Conservation (phyloP, 2,797 vertebrate genomes). For the Acrossocheilus wenchowensis region DNA sequence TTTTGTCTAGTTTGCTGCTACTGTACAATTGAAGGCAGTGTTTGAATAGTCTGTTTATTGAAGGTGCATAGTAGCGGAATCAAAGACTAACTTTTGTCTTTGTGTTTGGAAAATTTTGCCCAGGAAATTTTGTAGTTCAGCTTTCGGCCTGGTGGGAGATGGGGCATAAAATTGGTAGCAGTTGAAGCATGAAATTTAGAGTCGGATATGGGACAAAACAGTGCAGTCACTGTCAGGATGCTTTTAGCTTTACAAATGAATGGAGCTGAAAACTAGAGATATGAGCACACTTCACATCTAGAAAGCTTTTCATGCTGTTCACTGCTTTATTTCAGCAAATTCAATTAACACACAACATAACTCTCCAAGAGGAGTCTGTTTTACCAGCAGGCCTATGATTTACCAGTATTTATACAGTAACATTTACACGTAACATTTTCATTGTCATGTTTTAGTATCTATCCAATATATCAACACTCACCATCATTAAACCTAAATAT, state of each 20-base stretch:
- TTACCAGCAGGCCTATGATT: background rate
- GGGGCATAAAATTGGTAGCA: background rate
- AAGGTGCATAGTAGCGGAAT: background rate
- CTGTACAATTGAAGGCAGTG: background rate
- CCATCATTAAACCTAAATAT: background rate
- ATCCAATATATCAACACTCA: background rate
- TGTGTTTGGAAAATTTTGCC: background rate
- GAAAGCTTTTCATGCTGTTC: background rate
- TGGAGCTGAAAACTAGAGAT: background rate
- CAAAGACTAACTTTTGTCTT: background rate
- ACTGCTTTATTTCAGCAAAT: background rate
- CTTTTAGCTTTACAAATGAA: slow-evolving; percentile 3
- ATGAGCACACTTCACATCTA: background rate
- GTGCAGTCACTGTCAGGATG: slow-evolving; percentile 5
- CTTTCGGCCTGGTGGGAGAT: background rate
- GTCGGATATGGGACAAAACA: background rate
- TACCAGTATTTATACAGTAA: no score
- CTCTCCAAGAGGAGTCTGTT: background rate
- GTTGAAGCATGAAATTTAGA: background rate
- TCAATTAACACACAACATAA: background rate
- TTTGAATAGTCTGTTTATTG: background rate
- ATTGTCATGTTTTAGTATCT: background rate
- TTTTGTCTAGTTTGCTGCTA: background rate
- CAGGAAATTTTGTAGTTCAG: background rate
- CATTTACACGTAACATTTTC: no score